phyloP scores from a whole-genome alignment of 2,113 vertebrate species.

The Pogona vitticeps region DNA sequence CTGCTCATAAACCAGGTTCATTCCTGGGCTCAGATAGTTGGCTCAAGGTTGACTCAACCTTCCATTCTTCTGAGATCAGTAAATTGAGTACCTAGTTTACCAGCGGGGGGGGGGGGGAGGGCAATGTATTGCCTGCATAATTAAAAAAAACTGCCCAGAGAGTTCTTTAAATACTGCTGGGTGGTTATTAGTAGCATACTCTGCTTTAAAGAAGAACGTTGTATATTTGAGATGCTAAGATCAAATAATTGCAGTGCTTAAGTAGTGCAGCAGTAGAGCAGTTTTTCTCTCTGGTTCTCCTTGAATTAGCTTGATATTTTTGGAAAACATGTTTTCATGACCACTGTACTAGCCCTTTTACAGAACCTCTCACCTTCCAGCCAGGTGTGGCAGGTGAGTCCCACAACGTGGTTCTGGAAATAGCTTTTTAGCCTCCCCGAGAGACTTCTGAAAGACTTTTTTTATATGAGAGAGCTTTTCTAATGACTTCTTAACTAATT shows the following conservation, averaged over 20 bases:
- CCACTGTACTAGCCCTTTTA: not conserved
- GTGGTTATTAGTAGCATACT: too few relatives aligned
- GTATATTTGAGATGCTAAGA: not conserved
- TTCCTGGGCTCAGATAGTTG: too few relatives aligned
- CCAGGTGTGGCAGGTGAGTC: constrained; percentile 2
- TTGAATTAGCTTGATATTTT: constrained; percentile 26
- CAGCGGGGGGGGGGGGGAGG: too few relatives aligned
- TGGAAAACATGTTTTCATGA: not conserved
- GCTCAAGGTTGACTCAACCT: too few relatives aligned
- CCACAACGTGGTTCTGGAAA: not conserved
- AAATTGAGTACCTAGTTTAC: too few relatives aligned
- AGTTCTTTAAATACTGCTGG: too few relatives aligned
- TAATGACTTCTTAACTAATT: constrained; percentile 76
- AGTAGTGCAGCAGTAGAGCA: not conserved
- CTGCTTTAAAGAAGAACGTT: not conserved
- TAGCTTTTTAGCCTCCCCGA: constrained; percentile 8
- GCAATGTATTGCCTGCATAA: too few relatives aligned
- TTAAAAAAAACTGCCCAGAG: too few relatives aligned
- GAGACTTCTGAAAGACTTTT: constrained; percentile 48
- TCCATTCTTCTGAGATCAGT: too few relatives aligned
- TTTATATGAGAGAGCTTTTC: constrained; percentile 58
- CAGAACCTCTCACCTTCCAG: constrained; percentile 12
- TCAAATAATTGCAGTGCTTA: not conserved
- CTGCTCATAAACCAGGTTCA: too few relatives aligned
- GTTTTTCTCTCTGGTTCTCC: not conserved